These are phyloP conservation scores for Ophioninae sp. DNA, from an alignment of 2,888 invertebrate species.

Conservation along the genomic window DNA sequence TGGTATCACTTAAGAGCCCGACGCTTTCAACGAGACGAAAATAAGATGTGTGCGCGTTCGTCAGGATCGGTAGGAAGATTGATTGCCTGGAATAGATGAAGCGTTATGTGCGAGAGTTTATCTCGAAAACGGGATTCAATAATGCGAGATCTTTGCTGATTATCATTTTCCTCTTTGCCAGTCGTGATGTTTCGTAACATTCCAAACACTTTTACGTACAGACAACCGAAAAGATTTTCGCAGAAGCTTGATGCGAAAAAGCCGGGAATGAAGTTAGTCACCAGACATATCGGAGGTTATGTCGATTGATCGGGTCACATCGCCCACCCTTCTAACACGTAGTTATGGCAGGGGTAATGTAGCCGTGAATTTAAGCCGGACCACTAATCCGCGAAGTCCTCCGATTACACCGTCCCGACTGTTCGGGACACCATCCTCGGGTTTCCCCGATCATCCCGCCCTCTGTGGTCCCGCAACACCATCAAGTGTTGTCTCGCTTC, in stretches of 20 bases:
- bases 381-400: constrained; percentile 58
- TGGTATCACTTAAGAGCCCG: constrained; percentile 26
- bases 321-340: not conserved
- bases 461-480: constrained; percentile 8
- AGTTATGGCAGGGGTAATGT: constrained; percentile 17
- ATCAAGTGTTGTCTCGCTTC: constrained; percentile 25
- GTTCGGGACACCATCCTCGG: constrained; percentile 46
- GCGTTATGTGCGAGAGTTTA: not conserved
- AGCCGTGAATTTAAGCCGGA: constrained; percentile 52
- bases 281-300: not conserved
- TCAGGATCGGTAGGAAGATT: constrained; percentile 5
- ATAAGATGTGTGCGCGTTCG: not conserved
- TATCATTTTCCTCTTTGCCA: no score
- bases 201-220: no score
- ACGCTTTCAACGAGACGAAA: constrained; percentile 5
- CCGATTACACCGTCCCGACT: constrained; percentile 60
- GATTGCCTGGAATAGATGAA: not conserved
- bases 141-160: no score
- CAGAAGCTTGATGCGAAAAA: no score
- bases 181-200: no score
- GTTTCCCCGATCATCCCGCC: constrained; percentile 33
- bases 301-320: not conserved
- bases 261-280: not conserved
- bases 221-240: no score
- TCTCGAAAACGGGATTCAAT: not conserved